Percentiles rank a stretch among this genome's conserved stretches.
Conservation (phyloP, 2,113 vertebrate genomes). For the Elanoides forficatus region DNA sequence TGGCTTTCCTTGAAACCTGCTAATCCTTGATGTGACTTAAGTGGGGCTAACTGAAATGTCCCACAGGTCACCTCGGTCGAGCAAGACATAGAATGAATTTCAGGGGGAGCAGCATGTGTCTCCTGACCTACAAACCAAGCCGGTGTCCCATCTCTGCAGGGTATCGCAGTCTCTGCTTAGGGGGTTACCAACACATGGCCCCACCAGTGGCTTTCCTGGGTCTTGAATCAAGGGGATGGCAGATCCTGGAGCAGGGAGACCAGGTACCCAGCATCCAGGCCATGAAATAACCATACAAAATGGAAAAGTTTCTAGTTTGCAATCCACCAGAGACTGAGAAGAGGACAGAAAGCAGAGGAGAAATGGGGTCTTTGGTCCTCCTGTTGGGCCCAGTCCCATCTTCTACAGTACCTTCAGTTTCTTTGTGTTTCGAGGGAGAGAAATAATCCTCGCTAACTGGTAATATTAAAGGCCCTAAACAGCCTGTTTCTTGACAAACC, state of each 20-base stretch:
- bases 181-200: not conserved
- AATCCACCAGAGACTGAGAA: not conserved
- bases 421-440: not conserved
- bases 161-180: rapidly evolving
- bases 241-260: not conserved
- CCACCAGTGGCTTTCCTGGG: not conserved
- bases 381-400: not conserved
- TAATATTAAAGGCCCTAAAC: not conserved
- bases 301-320: not conserved
- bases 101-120: not conserved
- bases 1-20: not conserved
- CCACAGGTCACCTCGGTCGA: not conserved
- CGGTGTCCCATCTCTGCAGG: rapidly evolving
- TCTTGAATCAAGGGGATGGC: not conserved
- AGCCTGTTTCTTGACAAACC: not conserved
- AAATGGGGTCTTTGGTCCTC: not conserved
- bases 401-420: not conserved
- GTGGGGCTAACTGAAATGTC: not conserved
- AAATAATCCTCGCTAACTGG: not conserved
- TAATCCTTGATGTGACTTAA: not conserved
- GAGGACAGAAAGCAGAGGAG: not conserved
- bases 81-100: not conserved
- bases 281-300: not conserved
- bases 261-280: not conserved
- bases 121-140: not conserved